Percentiles rank a stretch among this genome's conserved stretches.
phyloP scores from a whole-genome alignment of 2,797 vertebrate species.

The Phylloscopus collybita region DNA sequence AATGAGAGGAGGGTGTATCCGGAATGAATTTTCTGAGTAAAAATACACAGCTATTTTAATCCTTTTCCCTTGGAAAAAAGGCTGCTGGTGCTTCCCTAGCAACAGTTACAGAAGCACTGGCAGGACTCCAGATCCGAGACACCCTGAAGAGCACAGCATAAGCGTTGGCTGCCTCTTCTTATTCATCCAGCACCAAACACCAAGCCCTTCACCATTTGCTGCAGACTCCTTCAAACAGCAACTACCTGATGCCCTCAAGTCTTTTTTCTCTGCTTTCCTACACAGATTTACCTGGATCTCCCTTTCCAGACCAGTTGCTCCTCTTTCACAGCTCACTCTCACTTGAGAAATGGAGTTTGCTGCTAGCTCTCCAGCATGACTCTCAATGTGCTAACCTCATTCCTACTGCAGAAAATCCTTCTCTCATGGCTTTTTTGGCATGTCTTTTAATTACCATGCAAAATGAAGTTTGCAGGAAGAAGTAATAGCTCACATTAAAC shows the following conservation, averaged over 20 bases:
- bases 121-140: background rate
- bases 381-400: background rate
- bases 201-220: background rate
- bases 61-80: slow-evolving; percentile 21
- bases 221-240: background rate
- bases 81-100: background rate
- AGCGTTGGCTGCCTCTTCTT: background rate
- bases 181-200: background rate
- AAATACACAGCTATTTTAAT: slow-evolving; percentile 38
- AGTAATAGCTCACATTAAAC: background rate
- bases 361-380: background rate
- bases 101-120: background rate
- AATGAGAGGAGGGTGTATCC: background rate
- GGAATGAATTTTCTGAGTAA: background rate
- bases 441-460: background rate
- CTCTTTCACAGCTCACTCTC: background rate
- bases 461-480: background rate
- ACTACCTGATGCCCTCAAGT: background rate
- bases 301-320: background rate
- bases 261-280: background rate
- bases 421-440: background rate
- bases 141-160: background rate
- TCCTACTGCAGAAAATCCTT: background rate
- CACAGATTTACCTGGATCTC: background rate
- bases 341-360: background rate